Base-by-base conservation (phyloP, 2,888 invertebrate genomes). In the Linnaemya tessellans region DNA sequence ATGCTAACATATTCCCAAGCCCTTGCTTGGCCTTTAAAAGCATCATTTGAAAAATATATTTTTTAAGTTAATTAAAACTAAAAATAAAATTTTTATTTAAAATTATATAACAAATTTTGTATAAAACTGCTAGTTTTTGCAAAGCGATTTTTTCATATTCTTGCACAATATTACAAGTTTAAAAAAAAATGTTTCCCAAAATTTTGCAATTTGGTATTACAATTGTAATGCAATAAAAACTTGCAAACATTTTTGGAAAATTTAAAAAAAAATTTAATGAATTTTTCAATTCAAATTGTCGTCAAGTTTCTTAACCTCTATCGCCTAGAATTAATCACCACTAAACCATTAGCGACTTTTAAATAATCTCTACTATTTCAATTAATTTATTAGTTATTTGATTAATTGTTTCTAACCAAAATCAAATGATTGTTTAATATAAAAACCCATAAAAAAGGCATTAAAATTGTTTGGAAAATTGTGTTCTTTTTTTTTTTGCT, bases 381-480 rank as follows among this genome's bases (percentile, higher is more conserved):
- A 73, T 73, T 73, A 73, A 80, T 80, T 71, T 62, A 64, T 30
- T 71, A 51, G 54, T 11, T 49, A 64, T 71, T 56, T 80, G 64
- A 80, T 80, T 73, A 73, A 80, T 80, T 80, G 58, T 15, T 46
- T 71, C 22, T 80, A n/a, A 22, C 80, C 80, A 73, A 43, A 67
- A 54, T 18, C 7, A 9, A 30, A 60, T n/a, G 13, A 18, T n/a
- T 64, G 20, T 20, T 11, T 22, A 67, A 46, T 7, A 46, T 25
- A 25, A 46, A 75, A 22, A 60, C 51, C 49, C 15, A 56, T 38
- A 11, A 51, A 38, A 67, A 20, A 9, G 22, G n/a, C 46, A 41
- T 71, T 64, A 46, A 71, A 71, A 71, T 71, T 15, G 7, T 22
- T 64, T 35, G 46, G 8, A 30, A 70, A 79, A 62, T 30, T 3